A percentile compares a stretch with the other conserved stretches of the same genome.
These are phyloP conservation scores for Coracias cyanogaster DNA, from an alignment of 2,797 vertebrate species.

Conservation along the genomic window DNA sequence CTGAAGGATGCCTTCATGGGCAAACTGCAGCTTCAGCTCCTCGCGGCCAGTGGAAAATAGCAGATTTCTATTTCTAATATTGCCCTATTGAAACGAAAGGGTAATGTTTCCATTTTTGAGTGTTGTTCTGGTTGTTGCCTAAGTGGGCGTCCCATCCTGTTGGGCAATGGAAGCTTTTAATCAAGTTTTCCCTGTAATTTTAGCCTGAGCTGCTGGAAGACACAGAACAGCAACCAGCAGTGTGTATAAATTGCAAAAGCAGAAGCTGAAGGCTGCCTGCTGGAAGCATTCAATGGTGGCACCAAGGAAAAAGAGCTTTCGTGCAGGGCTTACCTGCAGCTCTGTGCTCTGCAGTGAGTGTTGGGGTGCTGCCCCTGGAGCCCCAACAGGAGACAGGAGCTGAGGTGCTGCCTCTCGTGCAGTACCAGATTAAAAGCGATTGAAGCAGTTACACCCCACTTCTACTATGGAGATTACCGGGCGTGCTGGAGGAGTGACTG, in stretches of 20 bases:
- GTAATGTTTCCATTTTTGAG: background rate
- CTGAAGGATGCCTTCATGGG: background rate
- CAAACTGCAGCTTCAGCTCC: background rate
- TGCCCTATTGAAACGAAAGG: background rate
- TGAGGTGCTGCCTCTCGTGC: background rate
- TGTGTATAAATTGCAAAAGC: background rate
- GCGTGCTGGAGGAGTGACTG: background rate
- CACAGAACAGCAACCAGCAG: background rate
- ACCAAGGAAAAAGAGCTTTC: background rate
- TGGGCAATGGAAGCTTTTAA: background rate
- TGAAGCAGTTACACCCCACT: background rate
- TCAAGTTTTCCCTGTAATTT: background rate
- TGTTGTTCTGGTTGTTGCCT: background rate
- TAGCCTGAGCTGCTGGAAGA: background rate
- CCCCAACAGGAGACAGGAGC: background rate
- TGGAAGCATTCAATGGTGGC: background rate
- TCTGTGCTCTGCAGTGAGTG: fast-evolving
- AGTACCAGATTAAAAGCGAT: background rate
- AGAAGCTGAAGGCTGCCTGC: background rate
- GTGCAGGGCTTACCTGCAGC: background rate
- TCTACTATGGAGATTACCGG: background rate
- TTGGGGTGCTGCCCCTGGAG: background rate
- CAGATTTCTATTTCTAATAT: background rate
- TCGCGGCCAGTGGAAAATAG: background rate
- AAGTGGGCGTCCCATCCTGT: background rate